These are phyloP conservation scores for Podilymbus podiceps DNA, from an alignment of 2,113 vertebrate species.

Conservation along the genomic window DNA sequence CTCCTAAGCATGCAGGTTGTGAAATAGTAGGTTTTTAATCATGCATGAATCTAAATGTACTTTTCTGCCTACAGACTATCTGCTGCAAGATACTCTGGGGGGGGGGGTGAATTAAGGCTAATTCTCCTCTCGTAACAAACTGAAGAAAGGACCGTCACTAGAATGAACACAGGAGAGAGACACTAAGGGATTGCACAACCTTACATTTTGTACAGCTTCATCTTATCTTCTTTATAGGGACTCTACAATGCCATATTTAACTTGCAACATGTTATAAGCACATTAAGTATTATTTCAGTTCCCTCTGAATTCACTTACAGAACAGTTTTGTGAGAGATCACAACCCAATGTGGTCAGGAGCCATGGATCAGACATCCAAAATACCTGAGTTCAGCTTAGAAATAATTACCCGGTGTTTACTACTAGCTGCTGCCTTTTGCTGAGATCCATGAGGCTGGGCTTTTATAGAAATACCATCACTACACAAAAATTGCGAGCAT, in stretches of 20 bases:
- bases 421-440: background rate
- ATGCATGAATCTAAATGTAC: background rate
- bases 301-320: background rate
- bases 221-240: background rate
- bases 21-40: background rate
- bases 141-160: background rate
- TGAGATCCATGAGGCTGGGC: background rate
- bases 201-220: fast-evolving
- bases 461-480: background rate
- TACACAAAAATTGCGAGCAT: too few species aligned
- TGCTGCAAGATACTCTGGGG: background rate
- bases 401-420: background rate
- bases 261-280: background rate
- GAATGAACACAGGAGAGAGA: background rate
- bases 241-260: fast-evolving
- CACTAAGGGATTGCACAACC: background rate
- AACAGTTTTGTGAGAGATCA: background rate
- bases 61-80: background rate
- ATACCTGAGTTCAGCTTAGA: background rate
- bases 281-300: background rate
- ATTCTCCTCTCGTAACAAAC: background rate
- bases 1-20: conserved; percentile 51
- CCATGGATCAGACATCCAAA: background rate
- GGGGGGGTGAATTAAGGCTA: background rate
- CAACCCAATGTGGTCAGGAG: background rate